phyloP scores from a whole-genome alignment of 2,888 invertebrate genomes.

The Eupithecia vulgata region DNA sequence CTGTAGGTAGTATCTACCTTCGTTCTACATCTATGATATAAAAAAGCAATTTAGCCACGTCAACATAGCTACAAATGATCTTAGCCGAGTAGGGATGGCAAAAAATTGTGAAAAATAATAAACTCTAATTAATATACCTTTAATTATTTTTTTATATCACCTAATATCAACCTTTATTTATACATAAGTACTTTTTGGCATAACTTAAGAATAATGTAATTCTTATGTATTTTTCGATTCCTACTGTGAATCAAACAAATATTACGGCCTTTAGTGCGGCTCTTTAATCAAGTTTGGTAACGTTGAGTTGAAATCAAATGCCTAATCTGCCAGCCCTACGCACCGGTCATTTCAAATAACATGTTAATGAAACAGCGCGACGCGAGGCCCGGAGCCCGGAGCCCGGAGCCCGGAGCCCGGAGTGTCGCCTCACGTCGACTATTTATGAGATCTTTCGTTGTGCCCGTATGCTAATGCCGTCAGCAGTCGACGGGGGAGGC shows the following conservation, averaged over 20 bases:
- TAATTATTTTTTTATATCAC: background rate
- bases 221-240: background rate
- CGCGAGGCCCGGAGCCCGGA: too few relatives aligned
- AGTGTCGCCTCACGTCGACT: slow-evolving; percentile 63
- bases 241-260: background rate
- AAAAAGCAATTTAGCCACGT: slow-evolving; percentile 73
- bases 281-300: background rate
- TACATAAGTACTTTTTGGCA: background rate
- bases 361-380: slow-evolving; percentile 75
- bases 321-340: slow-evolving; percentile 12
- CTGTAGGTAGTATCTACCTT: background rate
- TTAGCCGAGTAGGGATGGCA: slow-evolving; percentile 51
- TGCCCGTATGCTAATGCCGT: slow-evolving; percentile 75
- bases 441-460: slow-evolving; percentile 75
- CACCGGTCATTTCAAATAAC: slow-evolving; percentile 63
- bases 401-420: slow-evolving; percentile 44
- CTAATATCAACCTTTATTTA: background rate
- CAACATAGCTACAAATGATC: slow-evolving; percentile 49
- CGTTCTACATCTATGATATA: slow-evolving; percentile 54
- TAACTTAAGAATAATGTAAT: background rate
- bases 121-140: background rate
- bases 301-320: background rate
- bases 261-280: background rate
- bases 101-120: background rate
- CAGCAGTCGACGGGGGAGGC: slow-evolving; percentile 63